phyloP scores from a whole-genome alignment of 2,113 vertebrate genomes.

The Rhea pennata region DNA sequence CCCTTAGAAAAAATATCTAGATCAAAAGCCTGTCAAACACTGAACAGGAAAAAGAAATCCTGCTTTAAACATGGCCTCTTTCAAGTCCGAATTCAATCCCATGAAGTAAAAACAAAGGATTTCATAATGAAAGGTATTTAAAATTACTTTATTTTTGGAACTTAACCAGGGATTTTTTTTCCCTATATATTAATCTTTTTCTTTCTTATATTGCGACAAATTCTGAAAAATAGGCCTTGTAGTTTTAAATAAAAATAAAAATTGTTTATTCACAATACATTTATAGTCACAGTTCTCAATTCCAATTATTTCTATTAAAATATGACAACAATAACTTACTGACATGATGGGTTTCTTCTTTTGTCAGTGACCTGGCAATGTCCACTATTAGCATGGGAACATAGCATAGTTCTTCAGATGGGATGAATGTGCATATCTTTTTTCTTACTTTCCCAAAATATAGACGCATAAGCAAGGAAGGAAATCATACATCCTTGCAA shows the following conservation, averaged over 20 bases:
- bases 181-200: slow-evolving; percentile 30
- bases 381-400: neutral
- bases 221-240: neutral
- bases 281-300: neutral
- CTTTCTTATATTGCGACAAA: neutral
- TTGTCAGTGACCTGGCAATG: neutral
- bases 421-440: neutral
- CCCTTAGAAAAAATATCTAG: slow-evolving; percentile 72
- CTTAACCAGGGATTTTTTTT: slow-evolving; percentile 47
- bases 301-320: neutral
- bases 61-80: slow-evolving; percentile 75
- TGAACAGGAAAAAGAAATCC: slow-evolving; percentile 73
- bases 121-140: slow-evolving; percentile 72
- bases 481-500: neutral
- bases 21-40: slow-evolving; percentile 76
- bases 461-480: neutral
- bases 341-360: neutral
- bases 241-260: neutral
- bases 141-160: slow-evolving; percentile 68
- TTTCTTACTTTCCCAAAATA: neutral
- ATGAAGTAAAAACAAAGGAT: slow-evolving; percentile 72
- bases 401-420: neutral
- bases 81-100: slow-evolving; percentile 74
- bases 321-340: neutral
- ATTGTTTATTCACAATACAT: neutral